Evolutionary conservation across 2,113 vertebrate species (phyloP), one percentile per base, ranked within the genome.

Genomic region (Dicrurus megarhynchus): DNA sequence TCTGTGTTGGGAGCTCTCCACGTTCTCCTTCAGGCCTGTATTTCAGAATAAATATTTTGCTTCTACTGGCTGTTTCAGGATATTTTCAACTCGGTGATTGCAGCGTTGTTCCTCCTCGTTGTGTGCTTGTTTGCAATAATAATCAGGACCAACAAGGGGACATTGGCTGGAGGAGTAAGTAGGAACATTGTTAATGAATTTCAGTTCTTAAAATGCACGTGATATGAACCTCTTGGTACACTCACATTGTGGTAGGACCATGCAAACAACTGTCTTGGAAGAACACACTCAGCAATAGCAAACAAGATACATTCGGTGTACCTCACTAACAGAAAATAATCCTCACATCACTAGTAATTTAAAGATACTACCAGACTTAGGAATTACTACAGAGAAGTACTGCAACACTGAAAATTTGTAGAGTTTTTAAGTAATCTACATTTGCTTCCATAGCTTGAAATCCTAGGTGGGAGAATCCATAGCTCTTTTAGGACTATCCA

Each of bases 81-180:
- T 96, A 26, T 98, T 90, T 96, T 98, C 49, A 99, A 99, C 94
- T 99, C 99, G 3, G 10, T 98, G 47, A 95, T 98, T 78, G 93
- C 98, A 53, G 97, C 97, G 0, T 4, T 98, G 61, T 98, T 98
- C 94, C 95, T 99, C 68, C n/a, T 97, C 52, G 33, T 98, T 28
- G 52, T 99, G 75, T 97, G 98, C 91, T 52, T 99, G 53, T 82
- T 98, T 64, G 98, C 98, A 21, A 1, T 99, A 47, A 76, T 93
- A 20, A 93, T 97, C 33, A 97, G 97, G 96, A 97, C 77, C 46
- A 94, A 96, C 56, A 80, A 70, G 4, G 94, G 91, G 17, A 97
- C 83, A 1, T 39, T 98, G 90, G 90, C 94, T 52, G 99, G 98
- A 98, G 99, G 98, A 97, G 99, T 99, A 97, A 99, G 98, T 98